Evolutionary conservation across 92 coral and sea anemone species (phyloP), one percentile per base, ranked within the genome.

Genomic region (Zoanthus sansibaricus): DNA sequence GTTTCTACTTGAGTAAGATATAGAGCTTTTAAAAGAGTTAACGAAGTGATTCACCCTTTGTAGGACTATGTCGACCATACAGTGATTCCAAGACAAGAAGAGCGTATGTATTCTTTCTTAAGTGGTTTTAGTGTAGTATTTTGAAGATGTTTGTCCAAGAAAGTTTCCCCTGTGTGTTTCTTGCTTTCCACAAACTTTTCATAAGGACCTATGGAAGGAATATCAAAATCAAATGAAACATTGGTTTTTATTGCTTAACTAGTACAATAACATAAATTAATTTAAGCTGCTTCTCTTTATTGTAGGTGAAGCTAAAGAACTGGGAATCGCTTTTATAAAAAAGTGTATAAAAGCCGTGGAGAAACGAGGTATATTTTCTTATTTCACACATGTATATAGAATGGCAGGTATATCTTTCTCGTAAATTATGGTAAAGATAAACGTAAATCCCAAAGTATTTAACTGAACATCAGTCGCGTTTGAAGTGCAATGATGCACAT

Each of bases 271-370:
- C 59, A 54, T 54, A 15, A 25, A 3, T 54, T 3, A 15, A 54
- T 54, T 54, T 54, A 54, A 14, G 58, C 1, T 32, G 10, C 59
- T 61, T 21, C 16, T 11, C 21, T 20, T 2, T 1, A 30, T 88
- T 72, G 31, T 87, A 94, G 98, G 86, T 83, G 98, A 91, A 76
- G 86, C 85, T 16, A 82, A 68, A 30, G 98, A 89, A 14, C 90
- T 93, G 82, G 99, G 98, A 56, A 86, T 90, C 32, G 79, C 88
- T 56, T 97, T 97, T 74, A 92, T 95, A 21, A 93, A 86, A 51
- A 97, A 97, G 62, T 92, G 97, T 54, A 95, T 97, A 71, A 90
- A 88, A 48, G 99, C 98, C 18, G 93, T 97, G 59, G 99, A 97
- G 86, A 92, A 85, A 69, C 89, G 99, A 92, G 99, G 99, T 97